Conservation (phyloP, 1,140 invertebrate genomes). For the Drosophila rufa region DNA sequence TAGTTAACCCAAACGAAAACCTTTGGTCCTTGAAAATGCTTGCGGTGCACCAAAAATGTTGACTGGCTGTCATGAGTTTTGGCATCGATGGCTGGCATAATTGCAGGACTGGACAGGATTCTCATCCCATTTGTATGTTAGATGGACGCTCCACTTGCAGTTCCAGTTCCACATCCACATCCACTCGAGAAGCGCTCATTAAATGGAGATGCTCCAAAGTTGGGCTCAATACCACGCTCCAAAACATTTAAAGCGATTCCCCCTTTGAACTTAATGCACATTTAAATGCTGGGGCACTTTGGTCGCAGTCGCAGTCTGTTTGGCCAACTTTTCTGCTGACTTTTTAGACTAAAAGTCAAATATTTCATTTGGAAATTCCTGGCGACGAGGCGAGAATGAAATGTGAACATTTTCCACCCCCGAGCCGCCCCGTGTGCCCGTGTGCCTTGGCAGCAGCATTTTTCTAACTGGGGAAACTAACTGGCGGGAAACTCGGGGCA, state of each 20-base stretch:
- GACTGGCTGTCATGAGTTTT: slow-evolving; percentile 5
- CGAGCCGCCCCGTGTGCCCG: no score
- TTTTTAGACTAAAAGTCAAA: slow-evolving; percentile 82
- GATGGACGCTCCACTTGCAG: slow-evolving; percentile 11
- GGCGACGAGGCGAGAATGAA: slow-evolving; percentile 77
- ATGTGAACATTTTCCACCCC: slow-evolving; percentile 67
- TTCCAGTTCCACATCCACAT: background rate
- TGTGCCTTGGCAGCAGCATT: slow-evolving; percentile 48
- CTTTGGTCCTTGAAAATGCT: background rate
- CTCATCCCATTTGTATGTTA: slow-evolving; percentile 23
- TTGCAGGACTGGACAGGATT: slow-evolving; percentile 20
- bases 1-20: no score
- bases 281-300: slow-evolving; percentile 46
- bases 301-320: slow-evolving; percentile 76
- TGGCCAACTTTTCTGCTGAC: slow-evolving; percentile 74
- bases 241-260: slow-evolving; percentile 39
- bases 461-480: slow-evolving; percentile 46
- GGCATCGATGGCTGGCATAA: slow-evolving; percentile 37
- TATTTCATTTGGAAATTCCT: slow-evolving; percentile 82
- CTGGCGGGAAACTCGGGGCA: slow-evolving; percentile 1
- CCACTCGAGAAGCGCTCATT: slow-evolving; percentile 21
- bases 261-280: slow-evolving; percentile 58
- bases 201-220: slow-evolving; percentile 23
- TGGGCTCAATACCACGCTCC: slow-evolving; percentile 22
- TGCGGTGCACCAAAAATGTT: background rate